Evolutionary conservation across 2,113 vertebrate genomes (phyloP).

Genomic region (Cyrtonyx montezumae): DNA sequence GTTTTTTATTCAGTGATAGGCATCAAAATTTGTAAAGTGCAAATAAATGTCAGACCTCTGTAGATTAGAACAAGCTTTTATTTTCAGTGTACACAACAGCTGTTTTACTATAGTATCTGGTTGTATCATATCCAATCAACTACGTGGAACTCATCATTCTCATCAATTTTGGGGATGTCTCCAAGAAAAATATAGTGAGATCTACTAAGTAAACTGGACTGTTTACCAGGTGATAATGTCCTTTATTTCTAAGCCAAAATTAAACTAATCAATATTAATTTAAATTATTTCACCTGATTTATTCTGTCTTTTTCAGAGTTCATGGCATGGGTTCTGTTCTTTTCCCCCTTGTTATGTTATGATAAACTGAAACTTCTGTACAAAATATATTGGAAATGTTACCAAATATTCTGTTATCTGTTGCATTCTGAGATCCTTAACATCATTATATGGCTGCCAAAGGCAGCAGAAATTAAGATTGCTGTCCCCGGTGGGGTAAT

Average conservation of each 20-base stretch:
- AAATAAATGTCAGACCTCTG: neutral
- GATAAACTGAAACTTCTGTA: neutral
- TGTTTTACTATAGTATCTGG: neutral
- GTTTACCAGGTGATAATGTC: neutral
- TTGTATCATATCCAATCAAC: neutral
- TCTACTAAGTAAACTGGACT: slow-evolving; percentile 1
- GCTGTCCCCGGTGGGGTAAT: neutral
- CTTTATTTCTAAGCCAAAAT: neutral
- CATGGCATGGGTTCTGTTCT: neutral
- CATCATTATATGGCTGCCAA: neutral
- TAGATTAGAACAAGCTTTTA: neutral
- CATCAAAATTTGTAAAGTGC: neutral
- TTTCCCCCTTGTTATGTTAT: neutral
- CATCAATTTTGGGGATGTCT: neutral
- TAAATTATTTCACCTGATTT: neutral
- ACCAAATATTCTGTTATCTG: neutral
- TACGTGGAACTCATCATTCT: neutral
- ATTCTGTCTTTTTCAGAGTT: neutral
- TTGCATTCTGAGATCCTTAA: neutral
- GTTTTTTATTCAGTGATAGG: neutral
- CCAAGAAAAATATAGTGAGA: neutral
- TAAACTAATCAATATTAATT: neutral
- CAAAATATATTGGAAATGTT: neutral
- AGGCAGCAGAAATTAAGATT: neutral
- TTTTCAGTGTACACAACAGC: neutral